phyloP scores from a whole-genome alignment of 2,888 invertebrate species.

The Drosophila mimica region DNA sequence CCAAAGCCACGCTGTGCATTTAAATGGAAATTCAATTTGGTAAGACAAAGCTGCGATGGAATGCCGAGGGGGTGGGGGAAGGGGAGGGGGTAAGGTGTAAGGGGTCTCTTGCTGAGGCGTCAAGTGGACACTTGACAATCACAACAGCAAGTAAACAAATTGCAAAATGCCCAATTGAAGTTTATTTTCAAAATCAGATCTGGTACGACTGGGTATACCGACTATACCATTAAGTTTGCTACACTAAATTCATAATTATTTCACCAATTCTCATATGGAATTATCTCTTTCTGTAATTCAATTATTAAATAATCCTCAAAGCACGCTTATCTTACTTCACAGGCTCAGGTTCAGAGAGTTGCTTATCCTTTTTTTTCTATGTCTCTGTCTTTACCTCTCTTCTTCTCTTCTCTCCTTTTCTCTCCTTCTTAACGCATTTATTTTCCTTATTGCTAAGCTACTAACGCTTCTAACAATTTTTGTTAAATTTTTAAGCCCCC shows the following conservation, averaged over 20 bases:
- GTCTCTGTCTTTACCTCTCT: background rate
- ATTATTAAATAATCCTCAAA: background rate
- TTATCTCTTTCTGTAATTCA: background rate
- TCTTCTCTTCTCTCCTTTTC: background rate
- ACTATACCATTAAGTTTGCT: background rate
- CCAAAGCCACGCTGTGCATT: conserved; percentile 34
- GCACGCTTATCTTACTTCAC: background rate
- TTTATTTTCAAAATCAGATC: background rate
- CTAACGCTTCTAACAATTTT: too few relatives aligned
- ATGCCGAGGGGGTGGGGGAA: background rate
- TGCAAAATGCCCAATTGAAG: conserved; percentile 32
- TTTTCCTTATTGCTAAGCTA: too few relatives aligned
- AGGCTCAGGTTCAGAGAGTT: background rate
- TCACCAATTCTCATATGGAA: background rate
- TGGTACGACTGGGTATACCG: background rate
- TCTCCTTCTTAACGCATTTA: too few relatives aligned
- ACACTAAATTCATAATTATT: background rate
- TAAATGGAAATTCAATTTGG: conserved; percentile 47
- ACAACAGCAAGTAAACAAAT: conserved; percentile 40
- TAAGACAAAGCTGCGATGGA: conserved; percentile 9
- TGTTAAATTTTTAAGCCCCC: background rate
- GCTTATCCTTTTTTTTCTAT: too few relatives aligned
- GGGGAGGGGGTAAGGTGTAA: background rate
- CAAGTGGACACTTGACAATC: conserved; percentile 46
- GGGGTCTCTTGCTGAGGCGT: conserved; percentile 30